Conservation (phyloP, 2,888 invertebrate species). For the Bombyx huttoni region DNA sequence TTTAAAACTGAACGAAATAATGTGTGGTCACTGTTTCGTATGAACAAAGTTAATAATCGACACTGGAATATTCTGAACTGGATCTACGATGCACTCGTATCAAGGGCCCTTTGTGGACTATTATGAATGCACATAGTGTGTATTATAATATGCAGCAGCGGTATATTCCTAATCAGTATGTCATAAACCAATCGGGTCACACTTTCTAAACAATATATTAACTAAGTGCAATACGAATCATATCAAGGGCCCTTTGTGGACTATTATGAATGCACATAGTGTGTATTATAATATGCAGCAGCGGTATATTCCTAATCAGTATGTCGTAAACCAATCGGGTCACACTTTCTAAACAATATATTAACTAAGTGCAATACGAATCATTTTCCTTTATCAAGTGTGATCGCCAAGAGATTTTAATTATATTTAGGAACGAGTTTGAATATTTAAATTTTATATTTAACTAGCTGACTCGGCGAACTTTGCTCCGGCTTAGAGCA, state of each 20-base stretch:
- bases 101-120: conserved; percentile 21
- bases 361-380: conserved; percentile 2
- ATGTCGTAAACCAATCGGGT: conserved; percentile 8
- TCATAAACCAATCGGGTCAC: conserved; percentile 3
- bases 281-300: conserved; percentile 9
- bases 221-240: conserved; percentile 2
- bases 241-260: conserved; percentile 18
- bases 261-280: conserved; percentile 19
- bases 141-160: conserved; percentile 11
- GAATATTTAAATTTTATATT: too few relatives aligned
- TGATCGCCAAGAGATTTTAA: too few relatives aligned
- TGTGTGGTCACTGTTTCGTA: neutral
- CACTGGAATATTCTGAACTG: neutral
- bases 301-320: conserved; percentile 20
- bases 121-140: conserved; percentile 17
- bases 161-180: conserved; percentile 22
- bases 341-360: neutral
- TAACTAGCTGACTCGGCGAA: too few relatives aligned
- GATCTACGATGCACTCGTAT: conserved; percentile 1
- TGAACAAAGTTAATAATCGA: neutral
- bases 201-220: neutral
- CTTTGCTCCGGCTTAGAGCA: too few relatives aligned
- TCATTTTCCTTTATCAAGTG: too few relatives aligned
- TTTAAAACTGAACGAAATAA: neutral
- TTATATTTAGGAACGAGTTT: too few relatives aligned